phyloP scores from a whole-genome alignment of 1,140 invertebrate genomes.

The Conus ventricosus region DNA sequence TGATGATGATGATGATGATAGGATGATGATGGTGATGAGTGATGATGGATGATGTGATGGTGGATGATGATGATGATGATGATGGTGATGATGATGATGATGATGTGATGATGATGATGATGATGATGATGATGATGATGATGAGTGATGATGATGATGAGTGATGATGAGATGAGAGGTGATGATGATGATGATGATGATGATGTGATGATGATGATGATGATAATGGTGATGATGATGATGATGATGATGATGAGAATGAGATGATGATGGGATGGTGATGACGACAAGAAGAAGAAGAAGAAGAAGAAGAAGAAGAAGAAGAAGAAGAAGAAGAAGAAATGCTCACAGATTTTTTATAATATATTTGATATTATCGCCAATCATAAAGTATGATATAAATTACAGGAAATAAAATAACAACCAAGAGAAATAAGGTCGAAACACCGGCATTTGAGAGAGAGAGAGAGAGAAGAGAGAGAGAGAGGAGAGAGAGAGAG shows the following conservation, averaged over 20 bases:
- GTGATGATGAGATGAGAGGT: too few relatives aligned
- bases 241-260: not conserved
- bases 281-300: not conserved
- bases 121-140: conserved; percentile 14
- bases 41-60: too few relatives aligned
- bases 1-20: too few relatives aligned
- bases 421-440: too few relatives aligned
- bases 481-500: too few relatives aligned
- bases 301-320: not conserved
- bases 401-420: too few relatives aligned
- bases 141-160: too few relatives aligned
- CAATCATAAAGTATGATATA: not conserved
- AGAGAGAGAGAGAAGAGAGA: too few relatives aligned
- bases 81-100: not conserved
- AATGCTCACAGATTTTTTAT: too few relatives aligned
- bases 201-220: conserved; percentile 16
- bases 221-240: not conserved
- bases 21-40: too few relatives aligned
- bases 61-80: too few relatives aligned
- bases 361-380: not conserved
- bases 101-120: not conserved
- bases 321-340: not conserved
- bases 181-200: not conserved
- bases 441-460: too few relatives aligned
- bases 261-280: not conserved